Percentiles rank a stretch among this genome's conserved stretches.
Evolutionary conservation across 2,888 invertebrate species (phyloP).

Genomic region (Zygogramma bicolorata): DNA sequence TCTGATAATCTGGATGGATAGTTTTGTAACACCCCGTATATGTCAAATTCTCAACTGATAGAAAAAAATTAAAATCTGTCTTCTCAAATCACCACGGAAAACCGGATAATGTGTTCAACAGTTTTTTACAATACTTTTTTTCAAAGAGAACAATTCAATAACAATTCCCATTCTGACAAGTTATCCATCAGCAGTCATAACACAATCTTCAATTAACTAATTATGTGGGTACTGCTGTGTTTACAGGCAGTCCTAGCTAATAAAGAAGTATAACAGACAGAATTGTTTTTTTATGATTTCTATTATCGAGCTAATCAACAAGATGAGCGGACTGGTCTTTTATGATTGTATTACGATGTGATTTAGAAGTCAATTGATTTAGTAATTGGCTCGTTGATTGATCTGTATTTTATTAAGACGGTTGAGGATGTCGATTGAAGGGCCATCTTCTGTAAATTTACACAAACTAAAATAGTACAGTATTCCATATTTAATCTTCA

Average conservation of each 20-base stretch:
- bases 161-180: not conserved
- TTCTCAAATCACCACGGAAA: no score
- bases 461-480: no score
- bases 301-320: slow-evolving; percentile 49
- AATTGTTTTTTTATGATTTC: slow-evolving; percentile 55
- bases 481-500: no score
- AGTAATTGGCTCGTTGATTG: slow-evolving; percentile 47
- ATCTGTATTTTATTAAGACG: slow-evolving; percentile 45
- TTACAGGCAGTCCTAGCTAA: slow-evolving; percentile 42
- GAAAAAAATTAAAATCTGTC: no score
- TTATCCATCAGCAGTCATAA: slow-evolving; percentile 28
- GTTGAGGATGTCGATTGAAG: slow-evolving; percentile 34
- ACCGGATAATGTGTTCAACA: not conserved
- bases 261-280: slow-evolving; percentile 49
- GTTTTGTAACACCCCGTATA: no score
- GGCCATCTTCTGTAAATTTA: not conserved
- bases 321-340: slow-evolving; percentile 26
- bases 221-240: slow-evolving; percentile 46
- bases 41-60: no score
- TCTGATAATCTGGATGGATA: no score
- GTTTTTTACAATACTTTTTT: not conserved
- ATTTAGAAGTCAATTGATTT: slow-evolving; percentile 45
- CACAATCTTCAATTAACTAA: slow-evolving; percentile 43
- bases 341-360: slow-evolving; percentile 41
- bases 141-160: not conserved